Percentiles rank a stretch among this genome's conserved stretches.
Evolutionary conservation across 2,113 vertebrate genomes (phyloP).

Genomic region (Paraplagusia blochii): DNA sequence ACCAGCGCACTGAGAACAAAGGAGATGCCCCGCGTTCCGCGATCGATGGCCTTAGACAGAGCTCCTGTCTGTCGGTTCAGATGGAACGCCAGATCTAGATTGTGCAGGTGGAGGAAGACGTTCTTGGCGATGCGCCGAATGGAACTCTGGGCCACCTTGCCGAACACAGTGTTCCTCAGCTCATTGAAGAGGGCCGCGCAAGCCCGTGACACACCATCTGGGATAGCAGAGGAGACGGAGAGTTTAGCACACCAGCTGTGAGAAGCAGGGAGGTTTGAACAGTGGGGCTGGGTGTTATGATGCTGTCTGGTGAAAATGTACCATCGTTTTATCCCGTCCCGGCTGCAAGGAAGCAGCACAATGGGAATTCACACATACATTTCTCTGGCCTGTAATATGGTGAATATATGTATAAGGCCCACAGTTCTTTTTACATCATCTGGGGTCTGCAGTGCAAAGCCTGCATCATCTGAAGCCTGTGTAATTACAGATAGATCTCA

Average conservation of each 20-base stretch:
- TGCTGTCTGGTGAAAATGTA: slow-evolving; percentile 19
- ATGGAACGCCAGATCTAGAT: slow-evolving; percentile 92
- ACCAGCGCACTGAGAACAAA: slow-evolving; percentile 94
- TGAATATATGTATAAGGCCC: slow-evolving; percentile 24
- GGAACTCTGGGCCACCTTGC: slow-evolving; percentile 96
- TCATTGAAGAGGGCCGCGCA: slow-evolving; percentile 93
- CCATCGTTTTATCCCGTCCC: slow-evolving; percentile 1
- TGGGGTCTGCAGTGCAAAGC: slow-evolving; percentile 36
- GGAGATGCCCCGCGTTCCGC: slow-evolving; percentile 95
- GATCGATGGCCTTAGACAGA: slow-evolving; percentile 95
- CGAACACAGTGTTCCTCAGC: slow-evolving; percentile 93
- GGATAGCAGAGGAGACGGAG: slow-evolving; percentile 43
- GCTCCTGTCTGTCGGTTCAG: slow-evolving; percentile 95
- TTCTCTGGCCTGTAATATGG: slow-evolving; percentile 15
- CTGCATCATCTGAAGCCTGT: slow-evolving; percentile 31
- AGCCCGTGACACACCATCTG: slow-evolving; percentile 90
- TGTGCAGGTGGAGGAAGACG: slow-evolving; percentile 96
- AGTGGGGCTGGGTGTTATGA: slow-evolving; percentile 6
- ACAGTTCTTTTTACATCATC: slow-evolving; percentile 36
- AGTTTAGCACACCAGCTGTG: slow-evolving; percentile 49
- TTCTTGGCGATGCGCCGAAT: slow-evolving; percentile 95
- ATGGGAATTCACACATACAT: slow-evolving; percentile 25
- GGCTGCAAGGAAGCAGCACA: slow-evolving; percentile 18
- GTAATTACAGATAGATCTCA: slow-evolving; percentile 57
- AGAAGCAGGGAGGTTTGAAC: slow-evolving; percentile 36